A percentile compares a stretch with the other conserved stretches of the same genome.
Conservation (phyloP, 2,113 vertebrate genomes). For the Heterotilapia buettikoferi region DNA sequence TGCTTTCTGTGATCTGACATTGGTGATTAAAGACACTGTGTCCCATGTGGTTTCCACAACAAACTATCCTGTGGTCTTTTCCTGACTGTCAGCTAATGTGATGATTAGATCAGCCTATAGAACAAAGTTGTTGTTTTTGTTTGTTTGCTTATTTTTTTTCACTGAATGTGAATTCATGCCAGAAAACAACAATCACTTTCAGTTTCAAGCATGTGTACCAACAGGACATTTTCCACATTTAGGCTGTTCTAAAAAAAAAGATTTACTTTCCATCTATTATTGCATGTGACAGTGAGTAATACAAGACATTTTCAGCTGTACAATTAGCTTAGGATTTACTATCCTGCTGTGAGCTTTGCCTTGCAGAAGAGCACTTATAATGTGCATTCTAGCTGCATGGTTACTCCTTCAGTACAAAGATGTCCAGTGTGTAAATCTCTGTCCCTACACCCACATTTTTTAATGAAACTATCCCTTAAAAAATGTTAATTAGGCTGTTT, state of each 20-base stretch:
- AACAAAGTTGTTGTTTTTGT: neutral
- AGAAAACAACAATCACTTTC: neutral
- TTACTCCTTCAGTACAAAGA: neutral
- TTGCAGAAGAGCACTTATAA: neutral
- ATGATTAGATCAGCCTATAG: neutral
- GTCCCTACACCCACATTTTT: neutral
- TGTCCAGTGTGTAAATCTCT: neutral
- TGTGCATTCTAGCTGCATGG: neutral
- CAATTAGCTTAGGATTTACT: neutral
- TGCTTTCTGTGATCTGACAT: neutral
- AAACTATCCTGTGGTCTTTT: neutral
- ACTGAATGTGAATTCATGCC: neutral
- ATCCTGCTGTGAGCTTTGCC: neutral
- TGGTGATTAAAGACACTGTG: neutral
- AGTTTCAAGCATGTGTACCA: neutral
- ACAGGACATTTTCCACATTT: neutral
- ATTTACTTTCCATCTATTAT: neutral
- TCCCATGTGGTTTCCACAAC: neutral
- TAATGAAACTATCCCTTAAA: neutral
- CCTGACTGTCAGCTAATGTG: neutral
- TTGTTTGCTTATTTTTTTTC: neutral
- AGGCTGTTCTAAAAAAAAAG: neutral
- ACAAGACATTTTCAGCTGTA: neutral
- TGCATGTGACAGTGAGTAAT: neutral
- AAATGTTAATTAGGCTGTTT: neutral